Evolutionary conservation across 2,888 invertebrate species (phyloP).

Genomic region (Hydriomena furcata): DNA sequence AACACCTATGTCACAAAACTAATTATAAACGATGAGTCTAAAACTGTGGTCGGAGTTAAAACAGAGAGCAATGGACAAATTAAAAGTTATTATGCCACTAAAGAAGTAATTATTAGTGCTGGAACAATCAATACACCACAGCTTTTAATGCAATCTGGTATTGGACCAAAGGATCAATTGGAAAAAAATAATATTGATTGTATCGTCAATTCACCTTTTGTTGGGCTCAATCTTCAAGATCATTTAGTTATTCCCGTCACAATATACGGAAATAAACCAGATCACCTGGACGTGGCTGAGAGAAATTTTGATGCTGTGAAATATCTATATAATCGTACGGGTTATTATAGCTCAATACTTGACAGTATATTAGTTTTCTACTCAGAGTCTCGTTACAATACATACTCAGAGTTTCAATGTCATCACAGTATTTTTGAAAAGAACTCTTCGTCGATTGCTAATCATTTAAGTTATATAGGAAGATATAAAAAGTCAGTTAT

Average conservation of each 20-base stretch:
- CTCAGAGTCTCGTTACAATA: slow-evolving; percentile 42
- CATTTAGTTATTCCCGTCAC: slow-evolving; percentile 67
- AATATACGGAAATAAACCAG: slow-evolving; percentile 54
- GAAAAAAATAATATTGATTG: slow-evolving; percentile 56
- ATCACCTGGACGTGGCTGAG: slow-evolving; percentile 41
- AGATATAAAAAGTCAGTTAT: slow-evolving; percentile 23
- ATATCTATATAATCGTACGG: slow-evolving; percentile 79
- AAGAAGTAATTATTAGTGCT: slow-evolving; percentile 76
- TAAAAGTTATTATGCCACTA: slow-evolving; percentile 45
- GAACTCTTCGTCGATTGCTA: no score
- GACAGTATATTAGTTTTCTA: slow-evolving; percentile 71
- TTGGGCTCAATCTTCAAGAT: slow-evolving; percentile 82
- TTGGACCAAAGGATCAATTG: slow-evolving; percentile 70
- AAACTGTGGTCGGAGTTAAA: slow-evolving; percentile 65
- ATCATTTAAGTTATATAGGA: no score
- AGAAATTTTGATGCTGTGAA: slow-evolving; percentile 56
- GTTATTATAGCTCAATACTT: slow-evolving; percentile 68
- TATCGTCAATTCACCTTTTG: slow-evolving; percentile 64
- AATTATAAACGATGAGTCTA: slow-evolving; percentile 16
- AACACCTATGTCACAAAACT: no score
- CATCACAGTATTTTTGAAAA: slow-evolving; percentile 48
- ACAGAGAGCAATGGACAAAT: slow-evolving; percentile 43
- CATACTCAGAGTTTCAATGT: slow-evolving; percentile 55
- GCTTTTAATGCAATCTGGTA: slow-evolving; percentile 77
- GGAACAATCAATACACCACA: slow-evolving; percentile 78